Evolutionary conservation across 2,888 invertebrate genomes (phyloP).

Genomic region (Drosophila phalerata): DNA sequence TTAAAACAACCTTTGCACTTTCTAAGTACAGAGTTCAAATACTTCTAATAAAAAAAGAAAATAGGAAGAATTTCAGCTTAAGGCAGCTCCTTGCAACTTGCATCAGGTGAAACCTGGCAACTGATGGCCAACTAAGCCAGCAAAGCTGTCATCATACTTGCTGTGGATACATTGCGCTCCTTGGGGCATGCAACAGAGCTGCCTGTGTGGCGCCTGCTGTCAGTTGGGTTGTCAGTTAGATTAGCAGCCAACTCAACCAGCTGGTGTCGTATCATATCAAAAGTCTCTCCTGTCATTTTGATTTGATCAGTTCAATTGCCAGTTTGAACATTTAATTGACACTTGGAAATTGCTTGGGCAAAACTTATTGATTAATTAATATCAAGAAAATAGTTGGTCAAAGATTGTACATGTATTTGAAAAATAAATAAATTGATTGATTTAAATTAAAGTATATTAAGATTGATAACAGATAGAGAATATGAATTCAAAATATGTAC

Average conservation of each 20-base stretch:
- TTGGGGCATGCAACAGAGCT: conserved; percentile 11
- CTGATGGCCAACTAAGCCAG: conserved; percentile 41
- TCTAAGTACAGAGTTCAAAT: background rate
- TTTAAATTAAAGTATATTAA: background rate
- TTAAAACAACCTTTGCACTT: background rate
- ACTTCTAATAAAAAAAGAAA: conserved; percentile 24
- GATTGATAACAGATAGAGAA: background rate
- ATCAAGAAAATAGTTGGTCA: background rate
- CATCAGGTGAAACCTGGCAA: conserved; percentile 6
- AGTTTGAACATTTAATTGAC: conserved; percentile 28
- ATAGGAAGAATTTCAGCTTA: conserved; percentile 52
- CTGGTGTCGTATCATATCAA: conserved; percentile 15
- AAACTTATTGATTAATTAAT: conserved; percentile 2
- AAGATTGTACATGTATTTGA: background rate
- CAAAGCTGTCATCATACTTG: conserved; percentile 52
- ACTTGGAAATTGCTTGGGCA: background rate
- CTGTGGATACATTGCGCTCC: conserved; percentile 45
- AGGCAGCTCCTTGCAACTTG: conserved; percentile 21
- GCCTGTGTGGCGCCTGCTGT: conserved; percentile 17
- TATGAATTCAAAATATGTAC: too few relatives aligned
- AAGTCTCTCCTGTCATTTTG: conserved; percentile 5
- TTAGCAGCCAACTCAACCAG: conserved; percentile 16
- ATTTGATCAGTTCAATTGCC: conserved; percentile 14
- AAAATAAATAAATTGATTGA: background rate
- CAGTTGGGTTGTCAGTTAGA: conserved; percentile 28